Base-by-base conservation (phyloP, 2,113 vertebrate genomes). In the Gallinago jamesoni region DNA sequence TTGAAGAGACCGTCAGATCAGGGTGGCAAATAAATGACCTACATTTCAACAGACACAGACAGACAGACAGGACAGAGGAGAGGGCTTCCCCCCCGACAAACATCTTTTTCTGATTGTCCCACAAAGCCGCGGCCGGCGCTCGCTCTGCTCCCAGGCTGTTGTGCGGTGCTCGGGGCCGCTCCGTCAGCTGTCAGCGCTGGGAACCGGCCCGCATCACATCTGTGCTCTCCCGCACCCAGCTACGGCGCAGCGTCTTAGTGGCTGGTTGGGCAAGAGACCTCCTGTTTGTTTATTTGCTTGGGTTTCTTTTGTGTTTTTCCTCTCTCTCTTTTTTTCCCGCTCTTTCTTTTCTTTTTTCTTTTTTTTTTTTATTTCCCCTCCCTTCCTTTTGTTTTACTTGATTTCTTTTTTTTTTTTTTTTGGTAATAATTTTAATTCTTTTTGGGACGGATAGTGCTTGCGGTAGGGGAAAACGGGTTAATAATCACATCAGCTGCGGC, bases 401-500 rank as follows among this genome's bases (percentile, higher is more conserved):
- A 66, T 69, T 67, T 33, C 1, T 16, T 39, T 47, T 35, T 63
- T 43, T 6, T 27, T 50, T 22, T 62, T 14, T 24, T 8, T 5
- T 7, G 9, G 53, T 35, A 62, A 57, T 62, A 52, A 75, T 94
- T 92, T 80, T 56, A 63, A 91, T 94, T 90, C 7, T 93, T 91
- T 80, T 94, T n/a, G 55, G 33, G 69, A 84, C 86, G 55, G 69
- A 91, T 83, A 90, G 88, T 90, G 84, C 59, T 62, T 73, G 57
- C 66, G 6, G 59, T 4, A 92, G 94, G 90, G 94, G 74, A 91
- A 79, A 94, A 87, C 52, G n/a, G 35, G 79, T 82, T 37, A 94
- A 91, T 96, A 91, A 97, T 99, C 98, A 99, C 99, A 99, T 99
- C 92, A 99, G 98, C 72, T 99, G 99, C 69, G 99, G 98, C 97